Evolutionary conservation across 2,888 invertebrate genomes (phyloP).

Genomic region (Dasypolia templi): DNA sequence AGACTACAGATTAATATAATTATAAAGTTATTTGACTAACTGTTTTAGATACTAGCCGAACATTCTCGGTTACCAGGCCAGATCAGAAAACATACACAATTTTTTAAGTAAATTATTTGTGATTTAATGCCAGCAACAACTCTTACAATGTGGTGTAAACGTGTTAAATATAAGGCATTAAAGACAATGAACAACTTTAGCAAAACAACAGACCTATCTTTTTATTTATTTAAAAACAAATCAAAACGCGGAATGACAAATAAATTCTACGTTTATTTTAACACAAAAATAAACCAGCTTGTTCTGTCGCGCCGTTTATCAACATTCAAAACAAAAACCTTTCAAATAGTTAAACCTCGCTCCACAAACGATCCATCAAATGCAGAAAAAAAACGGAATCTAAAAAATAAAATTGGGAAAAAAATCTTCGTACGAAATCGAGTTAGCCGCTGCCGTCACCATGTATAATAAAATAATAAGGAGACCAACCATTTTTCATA

Average conservation of each 20-base stretch:
- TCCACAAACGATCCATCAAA: slow-evolving; percentile 57
- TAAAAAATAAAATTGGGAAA: slow-evolving; percentile 37
- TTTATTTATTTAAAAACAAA: slow-evolving; percentile 1
- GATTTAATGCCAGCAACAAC: neutral
- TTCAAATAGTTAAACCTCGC: slow-evolving; percentile 41
- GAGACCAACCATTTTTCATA: slow-evolving; percentile 83
- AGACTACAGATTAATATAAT: neutral
- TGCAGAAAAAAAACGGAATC: slow-evolving; percentile 46
- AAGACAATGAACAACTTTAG: neutral
- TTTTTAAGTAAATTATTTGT: neutral
- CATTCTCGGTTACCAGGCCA: neutral
- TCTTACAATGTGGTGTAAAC: neutral
- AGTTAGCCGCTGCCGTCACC: slow-evolving; percentile 62
- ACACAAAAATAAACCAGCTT: slow-evolving; percentile 21
- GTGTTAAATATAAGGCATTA: neutral
- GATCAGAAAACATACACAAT: neutral
- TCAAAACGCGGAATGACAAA: slow-evolving; percentile 24
- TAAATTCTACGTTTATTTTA: slow-evolving; percentile 4
- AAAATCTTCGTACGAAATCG: slow-evolving; percentile 60
- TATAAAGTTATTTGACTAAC: neutral
- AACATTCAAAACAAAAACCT: slow-evolving; percentile 38
- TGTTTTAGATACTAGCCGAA: neutral
- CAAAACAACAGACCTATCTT: neutral
- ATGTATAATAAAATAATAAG: slow-evolving; percentile 70
- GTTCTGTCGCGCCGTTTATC: slow-evolving; percentile 39